Percentiles rank a stretch among this genome's conserved stretches.
Evolutionary conservation across 1,140 invertebrate species (phyloP).

Genomic region (Brachionus rubens): DNA sequence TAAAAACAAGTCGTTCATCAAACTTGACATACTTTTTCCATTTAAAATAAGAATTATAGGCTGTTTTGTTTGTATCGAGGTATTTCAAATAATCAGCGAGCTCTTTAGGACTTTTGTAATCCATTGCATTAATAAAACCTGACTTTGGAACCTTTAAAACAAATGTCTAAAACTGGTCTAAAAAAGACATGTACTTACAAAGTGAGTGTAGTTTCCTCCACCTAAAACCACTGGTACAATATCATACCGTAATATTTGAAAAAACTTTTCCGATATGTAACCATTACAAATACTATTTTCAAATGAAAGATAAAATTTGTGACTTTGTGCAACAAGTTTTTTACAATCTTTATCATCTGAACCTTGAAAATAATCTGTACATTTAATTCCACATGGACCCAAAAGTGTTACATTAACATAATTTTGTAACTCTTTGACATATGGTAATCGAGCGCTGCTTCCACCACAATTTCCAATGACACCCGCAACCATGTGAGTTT

Average conservation of each 20-base stretch:
- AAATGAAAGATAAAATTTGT: slow-evolving; percentile 28
- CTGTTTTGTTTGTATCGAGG: slow-evolving; percentile 30
- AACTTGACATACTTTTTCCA: slow-evolving; percentile 13
- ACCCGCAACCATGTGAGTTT: background rate
- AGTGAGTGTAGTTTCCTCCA: background rate
- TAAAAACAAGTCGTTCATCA: too few species aligned
- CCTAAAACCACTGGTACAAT: slow-evolving; percentile 41
- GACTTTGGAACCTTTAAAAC: slow-evolving; percentile 22
- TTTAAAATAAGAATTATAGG: too few species aligned
- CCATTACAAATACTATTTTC: slow-evolving; percentile 28
- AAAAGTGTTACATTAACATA: slow-evolving; percentile 52
- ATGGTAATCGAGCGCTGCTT: slow-evolving; percentile 26
- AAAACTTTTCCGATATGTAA: too few species aligned
- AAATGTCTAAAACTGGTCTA: too few species aligned
- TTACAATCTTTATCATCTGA: slow-evolving; percentile 26
- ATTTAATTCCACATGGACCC: slow-evolving; percentile 51
- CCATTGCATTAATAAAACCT: slow-evolving; percentile 41
- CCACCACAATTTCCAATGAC: slow-evolving; percentile 46
- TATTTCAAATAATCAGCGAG: slow-evolving; percentile 47
- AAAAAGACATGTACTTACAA: slow-evolving; percentile 2
- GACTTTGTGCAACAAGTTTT: background rate
- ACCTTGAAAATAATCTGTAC: background rate
- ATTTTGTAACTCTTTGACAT: slow-evolving; percentile 48
- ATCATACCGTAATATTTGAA: slow-evolving; percentile 45
- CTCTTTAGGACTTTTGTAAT: slow-evolving; percentile 46